These are phyloP conservation scores for Drosophila neonasuta DNA, from an alignment of 2,888 invertebrate species.

Conservation along the genomic window DNA sequence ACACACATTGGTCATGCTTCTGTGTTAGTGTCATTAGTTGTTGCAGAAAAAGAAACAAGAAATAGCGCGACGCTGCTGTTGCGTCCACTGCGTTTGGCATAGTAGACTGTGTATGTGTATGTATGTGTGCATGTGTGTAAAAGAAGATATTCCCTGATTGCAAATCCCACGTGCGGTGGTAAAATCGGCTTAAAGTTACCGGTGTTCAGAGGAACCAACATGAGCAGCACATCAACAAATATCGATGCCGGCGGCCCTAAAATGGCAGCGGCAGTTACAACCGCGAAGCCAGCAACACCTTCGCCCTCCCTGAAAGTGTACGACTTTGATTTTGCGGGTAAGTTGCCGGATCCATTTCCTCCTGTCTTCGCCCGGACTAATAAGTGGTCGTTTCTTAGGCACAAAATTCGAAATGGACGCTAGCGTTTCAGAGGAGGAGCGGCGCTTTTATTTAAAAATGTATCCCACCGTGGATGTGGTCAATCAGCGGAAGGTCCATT, in stretches of 20 bases:
- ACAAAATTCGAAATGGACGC: constrained; percentile 83
- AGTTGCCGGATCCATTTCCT: constrained; percentile 16
- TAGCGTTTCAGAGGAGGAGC: constrained; percentile 84
- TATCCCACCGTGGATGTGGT: constrained; percentile 85
- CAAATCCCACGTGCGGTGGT: constrained; percentile 42
- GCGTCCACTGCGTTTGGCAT: constrained; percentile 19
- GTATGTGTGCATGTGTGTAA: not conserved
- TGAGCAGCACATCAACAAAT: constrained; percentile 51
- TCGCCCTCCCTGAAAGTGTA: constrained; percentile 54
- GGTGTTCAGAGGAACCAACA: constrained; percentile 3
- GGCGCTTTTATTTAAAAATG: constrained; percentile 83
- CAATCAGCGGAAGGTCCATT: constrained; percentile 86
- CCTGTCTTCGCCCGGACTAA: constrained; percentile 1
- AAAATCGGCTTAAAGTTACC: constrained; percentile 2
- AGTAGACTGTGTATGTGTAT: not conserved
- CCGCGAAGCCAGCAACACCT: constrained; percentile 40
- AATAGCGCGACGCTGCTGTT: constrained; percentile 48
- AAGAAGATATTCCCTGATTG: constrained; percentile 18
- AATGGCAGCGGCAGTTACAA: constrained; percentile 13
- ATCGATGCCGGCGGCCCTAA: constrained; percentile 30
- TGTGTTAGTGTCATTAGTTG: constrained; percentile 26
- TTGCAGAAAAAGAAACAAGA: constrained; percentile 22
- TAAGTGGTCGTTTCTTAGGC: constrained; percentile 57
- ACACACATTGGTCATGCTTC: constrained; percentile 11
- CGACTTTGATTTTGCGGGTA: constrained; percentile 61